These are phyloP conservation scores for Anhinga anhinga DNA, from an alignment of 2,113 vertebrate genomes.

Conservation along the genomic window DNA sequence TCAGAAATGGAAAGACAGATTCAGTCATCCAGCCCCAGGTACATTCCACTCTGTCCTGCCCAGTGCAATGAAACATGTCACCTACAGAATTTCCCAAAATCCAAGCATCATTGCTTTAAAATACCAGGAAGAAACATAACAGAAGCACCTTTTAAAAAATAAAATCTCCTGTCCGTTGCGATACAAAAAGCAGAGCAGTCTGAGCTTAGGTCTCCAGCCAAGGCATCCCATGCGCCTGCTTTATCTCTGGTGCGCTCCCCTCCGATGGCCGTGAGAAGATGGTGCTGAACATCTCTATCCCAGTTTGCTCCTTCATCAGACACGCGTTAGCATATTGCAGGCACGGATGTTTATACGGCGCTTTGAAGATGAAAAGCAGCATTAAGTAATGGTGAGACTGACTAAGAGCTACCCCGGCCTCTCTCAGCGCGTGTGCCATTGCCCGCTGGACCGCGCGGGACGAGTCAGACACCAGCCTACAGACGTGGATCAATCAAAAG, in stretches of 20 bases:
- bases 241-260: rapidly evolving
- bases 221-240: rapidly evolving
- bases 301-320: no score
- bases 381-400: rapidly evolving
- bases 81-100: background rate
- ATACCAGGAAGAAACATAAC: background rate
- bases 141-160: background rate
- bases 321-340: rapidly evolving
- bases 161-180: rapidly evolving
- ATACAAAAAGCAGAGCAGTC: background rate
- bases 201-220: background rate
- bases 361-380: background rate
- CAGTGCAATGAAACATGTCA: background rate
- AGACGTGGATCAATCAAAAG: rapidly evolving
- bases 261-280: rapidly evolving
- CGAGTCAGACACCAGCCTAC: background rate
- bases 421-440: background rate
- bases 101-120: background rate
- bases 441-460: rapidly evolving
- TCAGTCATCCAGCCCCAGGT: background rate
- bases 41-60: background rate
- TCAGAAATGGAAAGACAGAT: background rate
- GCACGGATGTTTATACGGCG: rapidly evolving
- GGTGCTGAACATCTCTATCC: background rate
- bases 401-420: background rate